Evolutionary conservation across 2,113 vertebrate species (phyloP), one percentile per base, ranked within the genome.

Genomic region (Cettia cetti): DNA sequence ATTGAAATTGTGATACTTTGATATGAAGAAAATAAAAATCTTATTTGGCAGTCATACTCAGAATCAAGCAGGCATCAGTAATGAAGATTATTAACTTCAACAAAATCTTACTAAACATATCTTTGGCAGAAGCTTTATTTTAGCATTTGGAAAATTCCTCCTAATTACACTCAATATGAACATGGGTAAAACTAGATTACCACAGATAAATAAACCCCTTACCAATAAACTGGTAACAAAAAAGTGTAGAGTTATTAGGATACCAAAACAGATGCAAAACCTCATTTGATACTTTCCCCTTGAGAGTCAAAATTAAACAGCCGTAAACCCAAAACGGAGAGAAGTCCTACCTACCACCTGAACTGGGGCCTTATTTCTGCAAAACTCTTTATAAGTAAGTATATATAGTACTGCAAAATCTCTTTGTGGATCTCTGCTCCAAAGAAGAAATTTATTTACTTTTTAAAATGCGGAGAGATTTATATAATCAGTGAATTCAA

Each of bases 381-480:
- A 89, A 76, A 72, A 54, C 14, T 78, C 60, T 85, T 92, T 68
- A 7, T 56, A 93, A 90, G 44, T 40, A 90, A 92, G 37, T 26
- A 82, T 20, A n/a, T 40, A 52, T 21, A 89, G 66, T 44, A 89
- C 53, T 95, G 79, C 28, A 81, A 89, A 95, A 92, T 61, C 71
- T 80, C 56, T 59, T 54, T 15, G 56, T 68, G 60, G 56, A 39
- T 85, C 40, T 96, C 50, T 59, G 83, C 21, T 72, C 57, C 85
- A 66, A 60, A 88, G 89, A 85, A 70, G 7, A 81, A 45, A 95
- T 82, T 54, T 77, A 92, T 89, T 75, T 66, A 75, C 53, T 92
- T 93, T 92, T 88, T 91, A 33, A 84, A 93, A 95, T 23, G 90
- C 79, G 68, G 52, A 72, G 76, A 72, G 91, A 97, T 97, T 97